Conservation (phyloP, 2,113 vertebrate genomes). For the Thinocorus orbignyianus region DNA sequence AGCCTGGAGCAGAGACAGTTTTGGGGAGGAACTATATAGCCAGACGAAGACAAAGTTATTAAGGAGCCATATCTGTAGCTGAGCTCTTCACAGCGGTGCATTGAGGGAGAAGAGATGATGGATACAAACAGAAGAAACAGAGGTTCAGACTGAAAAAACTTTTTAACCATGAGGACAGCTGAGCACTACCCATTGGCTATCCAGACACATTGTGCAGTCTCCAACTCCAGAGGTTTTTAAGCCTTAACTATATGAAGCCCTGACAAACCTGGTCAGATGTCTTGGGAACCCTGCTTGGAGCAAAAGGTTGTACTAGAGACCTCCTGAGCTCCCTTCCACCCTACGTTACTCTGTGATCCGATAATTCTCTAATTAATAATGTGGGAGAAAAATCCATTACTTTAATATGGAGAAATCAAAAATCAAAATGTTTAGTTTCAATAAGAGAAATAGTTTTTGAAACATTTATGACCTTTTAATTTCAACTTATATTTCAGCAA, state of each 20-base stretch:
- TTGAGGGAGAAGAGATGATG: not conserved
- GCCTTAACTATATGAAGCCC: not conserved
- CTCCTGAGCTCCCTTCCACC: not conserved
- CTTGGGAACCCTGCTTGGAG: not conserved
- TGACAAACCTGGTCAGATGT: not conserved
- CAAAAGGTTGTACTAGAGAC: not conserved
- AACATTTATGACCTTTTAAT: not conserved
- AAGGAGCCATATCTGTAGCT: not conserved
- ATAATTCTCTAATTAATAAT: not conserved
- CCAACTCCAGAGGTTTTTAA: not conserved
- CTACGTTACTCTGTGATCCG: not conserved
- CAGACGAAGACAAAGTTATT: not conserved
- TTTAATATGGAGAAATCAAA: not conserved
- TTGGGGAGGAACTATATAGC: no score
- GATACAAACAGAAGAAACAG: not conserved
- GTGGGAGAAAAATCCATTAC: accelerated
- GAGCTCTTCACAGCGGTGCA: not conserved
- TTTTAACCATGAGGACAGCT: not conserved
- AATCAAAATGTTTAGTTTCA: not conserved
- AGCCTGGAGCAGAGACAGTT: not conserved
- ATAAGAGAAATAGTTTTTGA: not conserved
- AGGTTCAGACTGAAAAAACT: not conserved
- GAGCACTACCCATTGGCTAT: accelerated
- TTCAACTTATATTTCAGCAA: not conserved
- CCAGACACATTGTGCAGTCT: not conserved